Evolutionary conservation across 2,797 vertebrate species (phyloP), one percentile per base, ranked within the genome.

Genomic region (Alouatta caraya): DNA sequence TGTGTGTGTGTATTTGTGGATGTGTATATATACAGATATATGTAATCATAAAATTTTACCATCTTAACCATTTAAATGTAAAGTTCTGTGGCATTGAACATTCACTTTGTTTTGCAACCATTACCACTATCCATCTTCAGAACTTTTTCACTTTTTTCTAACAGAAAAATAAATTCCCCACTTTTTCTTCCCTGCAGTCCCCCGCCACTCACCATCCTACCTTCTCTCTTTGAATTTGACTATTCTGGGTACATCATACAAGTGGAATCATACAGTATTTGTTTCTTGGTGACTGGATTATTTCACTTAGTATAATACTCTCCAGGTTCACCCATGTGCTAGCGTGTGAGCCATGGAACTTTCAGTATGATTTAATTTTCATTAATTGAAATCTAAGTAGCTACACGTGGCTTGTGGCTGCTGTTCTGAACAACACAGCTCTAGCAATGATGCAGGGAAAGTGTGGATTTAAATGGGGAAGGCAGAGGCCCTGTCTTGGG

Each of bases 231-330:
- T 75, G 85, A 42, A 13, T 42, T 15, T 30, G 46, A 14, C 48
- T 5, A 3, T 42, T 30, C 39, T 19, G 0, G 10, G 75, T 10
- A 4, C 28, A 39, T 21, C 81, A 12, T 64, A 1, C 8, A 5
- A 42, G 48, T 42, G n/a, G 73, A 30, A 13, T 48, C 76, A 14
- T 67, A 55, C 21, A 55, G 21, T 33, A 22, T 33, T 30, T 44
- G 76, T 50, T 50, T 37, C 59, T 57, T 7, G n/a, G 26, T 30
- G 28, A 84, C 59, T 61, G 46, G 70, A 22, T n/a, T 55, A n/a
- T 80, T 80, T 55, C 78, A 55, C 50, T 55, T 85, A 44, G 73
- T 57, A 5, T 15, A 6, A 14, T 30, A 61, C n/a, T 39, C 42
- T 24, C 57, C n/a, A 44, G 67, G 14, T 37, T n/a, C 8, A 6